These are phyloP conservation scores for Plestiodon gilberti DNA, from an alignment of 2,113 vertebrate genomes.

Conservation along the genomic window DNA sequence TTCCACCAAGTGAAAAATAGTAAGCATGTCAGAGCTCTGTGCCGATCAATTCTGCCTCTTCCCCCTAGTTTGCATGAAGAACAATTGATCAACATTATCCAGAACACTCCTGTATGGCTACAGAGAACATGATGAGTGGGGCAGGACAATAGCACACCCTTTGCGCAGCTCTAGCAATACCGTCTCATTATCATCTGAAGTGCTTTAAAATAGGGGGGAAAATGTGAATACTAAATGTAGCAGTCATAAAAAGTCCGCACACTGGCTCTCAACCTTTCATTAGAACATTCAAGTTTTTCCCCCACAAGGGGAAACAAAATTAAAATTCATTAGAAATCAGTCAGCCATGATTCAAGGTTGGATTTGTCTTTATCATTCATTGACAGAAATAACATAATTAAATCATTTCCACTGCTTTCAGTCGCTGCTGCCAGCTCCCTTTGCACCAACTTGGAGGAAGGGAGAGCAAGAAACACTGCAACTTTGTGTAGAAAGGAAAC, in stretches of 20 bases:
- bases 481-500: neutral
- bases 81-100: neutral
- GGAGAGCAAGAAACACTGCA: rapidly evolving
- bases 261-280: neutral
- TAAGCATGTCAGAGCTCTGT: too few relatives aligned
- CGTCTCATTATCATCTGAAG: neutral
- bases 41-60: too few relatives aligned
- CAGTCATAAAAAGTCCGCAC: neutral
- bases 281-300: neutral
- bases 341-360: neutral
- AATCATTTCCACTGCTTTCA: rapidly evolving
- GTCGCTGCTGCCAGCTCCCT: neutral
- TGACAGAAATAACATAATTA: neutral
- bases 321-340: neutral
- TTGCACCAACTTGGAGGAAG: neutral
- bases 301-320: neutral
- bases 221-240: neutral
- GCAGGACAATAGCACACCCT: neutral
- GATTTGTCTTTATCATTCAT: neutral
- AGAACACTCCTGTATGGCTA: neutral
- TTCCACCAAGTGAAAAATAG: too few relatives aligned
- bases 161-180: neutral
- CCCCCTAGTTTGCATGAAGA: neutral
- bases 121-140: neutral
- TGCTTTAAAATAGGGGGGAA: neutral